Evolutionary conservation across 2,888 invertebrate genomes (phyloP).

Genomic region (Leucozona laternaria): DNA sequence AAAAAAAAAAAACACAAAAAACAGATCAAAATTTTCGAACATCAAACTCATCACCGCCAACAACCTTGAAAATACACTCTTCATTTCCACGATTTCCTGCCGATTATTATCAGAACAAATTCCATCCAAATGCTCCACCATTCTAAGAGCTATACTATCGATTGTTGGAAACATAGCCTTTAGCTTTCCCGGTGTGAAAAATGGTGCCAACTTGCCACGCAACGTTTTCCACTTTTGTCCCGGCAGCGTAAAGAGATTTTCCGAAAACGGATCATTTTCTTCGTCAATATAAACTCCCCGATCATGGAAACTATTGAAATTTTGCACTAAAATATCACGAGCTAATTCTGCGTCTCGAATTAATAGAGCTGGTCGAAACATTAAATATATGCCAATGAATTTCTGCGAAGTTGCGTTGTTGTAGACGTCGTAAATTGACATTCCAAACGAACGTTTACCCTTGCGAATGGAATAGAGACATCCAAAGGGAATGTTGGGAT

Average conservation of each 20-base stretch:
- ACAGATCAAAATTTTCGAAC: background rate
- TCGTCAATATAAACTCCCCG: slow-evolving; percentile 87
- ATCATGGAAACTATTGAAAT: slow-evolving; percentile 88
- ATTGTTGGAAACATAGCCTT: slow-evolving; percentile 87
- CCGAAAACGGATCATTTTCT: slow-evolving; percentile 86
- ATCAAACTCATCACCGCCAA: background rate
- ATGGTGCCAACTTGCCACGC: slow-evolving; percentile 87
- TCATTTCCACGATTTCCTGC: slow-evolving; percentile 84
- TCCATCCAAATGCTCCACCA: slow-evolving; percentile 83
- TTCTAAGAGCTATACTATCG: slow-evolving; percentile 85
- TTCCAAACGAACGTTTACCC: slow-evolving; percentile 80
- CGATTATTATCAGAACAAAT: slow-evolving; percentile 75
- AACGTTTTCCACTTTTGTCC: slow-evolving; percentile 86
- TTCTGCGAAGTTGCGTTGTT: slow-evolving; percentile 79
- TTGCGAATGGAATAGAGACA: background rate
- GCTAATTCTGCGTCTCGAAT: slow-evolving; percentile 87
- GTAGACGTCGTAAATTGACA: slow-evolving; percentile 87
- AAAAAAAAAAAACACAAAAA: background rate
- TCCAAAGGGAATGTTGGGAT: background rate
- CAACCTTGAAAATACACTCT: slow-evolving; percentile 78
- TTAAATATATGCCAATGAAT: slow-evolving; percentile 87
- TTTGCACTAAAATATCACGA: slow-evolving; percentile 86
- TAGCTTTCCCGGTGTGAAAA: slow-evolving; percentile 88
- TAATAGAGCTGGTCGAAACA: slow-evolving; percentile 86
- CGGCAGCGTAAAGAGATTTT: slow-evolving; percentile 84